These are phyloP conservation scores for Gallirallus australis DNA, from an alignment of 2,797 vertebrate genomes.

Conservation along the genomic window DNA sequence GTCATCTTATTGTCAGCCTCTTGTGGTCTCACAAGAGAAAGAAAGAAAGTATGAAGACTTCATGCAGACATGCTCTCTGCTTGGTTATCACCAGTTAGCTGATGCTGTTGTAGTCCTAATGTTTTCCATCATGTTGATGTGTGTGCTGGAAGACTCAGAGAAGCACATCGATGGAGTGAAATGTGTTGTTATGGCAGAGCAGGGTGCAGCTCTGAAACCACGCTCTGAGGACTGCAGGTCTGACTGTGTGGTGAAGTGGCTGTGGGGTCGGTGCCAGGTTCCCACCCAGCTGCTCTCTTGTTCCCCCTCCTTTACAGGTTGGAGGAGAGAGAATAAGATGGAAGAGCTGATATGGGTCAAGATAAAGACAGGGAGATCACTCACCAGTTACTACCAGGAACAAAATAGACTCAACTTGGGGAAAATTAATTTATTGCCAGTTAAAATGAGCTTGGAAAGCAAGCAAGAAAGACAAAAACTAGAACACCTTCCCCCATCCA, in stretches of 20 bases:
- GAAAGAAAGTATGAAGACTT: background rate
- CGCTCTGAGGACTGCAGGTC: accelerated
- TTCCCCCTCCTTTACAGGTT: background rate
- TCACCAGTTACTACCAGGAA: background rate
- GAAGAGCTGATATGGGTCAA: background rate
- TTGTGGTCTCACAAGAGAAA: background rate
- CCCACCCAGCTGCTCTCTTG: background rate
- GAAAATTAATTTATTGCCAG: background rate
- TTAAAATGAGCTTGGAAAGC: background rate
- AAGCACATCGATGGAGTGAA: background rate
- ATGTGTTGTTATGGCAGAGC: background rate
- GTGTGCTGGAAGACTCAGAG: background rate
- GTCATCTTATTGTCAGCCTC: background rate
- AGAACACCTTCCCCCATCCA: accelerated
- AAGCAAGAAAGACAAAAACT: background rate
- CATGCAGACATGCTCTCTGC: background rate
- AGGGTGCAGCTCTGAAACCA: background rate
- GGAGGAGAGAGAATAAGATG: background rate
- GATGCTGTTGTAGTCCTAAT: background rate
- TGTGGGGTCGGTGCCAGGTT: background rate
- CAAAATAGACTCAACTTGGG: background rate
- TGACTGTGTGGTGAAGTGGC: background rate
- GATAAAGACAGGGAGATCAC: background rate
- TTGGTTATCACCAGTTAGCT: background rate
- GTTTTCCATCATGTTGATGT: background rate